Evolutionary conservation across 2,888 invertebrate species (phyloP), one percentile per base, ranked within the genome.

Genomic region (Atherix ibis): DNA sequence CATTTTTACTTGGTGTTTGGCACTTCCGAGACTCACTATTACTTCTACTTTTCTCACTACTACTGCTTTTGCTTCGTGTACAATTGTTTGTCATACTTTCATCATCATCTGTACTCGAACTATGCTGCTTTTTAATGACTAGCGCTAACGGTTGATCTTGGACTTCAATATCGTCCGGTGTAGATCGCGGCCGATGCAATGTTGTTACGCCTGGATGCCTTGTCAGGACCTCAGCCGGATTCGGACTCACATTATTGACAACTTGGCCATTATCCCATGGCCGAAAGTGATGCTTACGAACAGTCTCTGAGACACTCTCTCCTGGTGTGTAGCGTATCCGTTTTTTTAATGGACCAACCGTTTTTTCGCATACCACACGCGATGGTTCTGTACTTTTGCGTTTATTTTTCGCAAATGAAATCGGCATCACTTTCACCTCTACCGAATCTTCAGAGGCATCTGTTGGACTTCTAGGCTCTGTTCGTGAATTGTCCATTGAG

Each of bases 341-440:
- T 52, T 83, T 83, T 54, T 81, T 77, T 1, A 77, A 65, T 0
- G 82, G 80, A 2, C 68, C 64, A 42, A 66, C 52, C 36, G 63
- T 63, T 13, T 57, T 52, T 24, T 65, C 58, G 30, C 59, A 54
- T 9, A 68, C 63, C 4, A 76, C 65, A 47, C 75, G 76, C 30
- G 69, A 62, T 1, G 81, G 73, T 40, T 76, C 76, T 14, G 70
- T 67, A 38, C 73, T 64, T 54, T 79, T 79, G 38, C 78, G 61
- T 53, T 79, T 78, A 50, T 73, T 73, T 43, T 68, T 58, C 8
- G 52, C 45, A 26, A 55, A 52, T 0, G 61, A 59, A 37, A 72
- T 71, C 16, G 73, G 66, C 17, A 64, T 66, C 6, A 71, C 66
- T 48, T 72, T 72, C 3, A 73, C 70, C 49, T 75, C 73, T 5